A percentile compares a stretch with the other conserved stretches of the same genome.
These are phyloP conservation scores for Andinoacara biseriatus DNA, from an alignment of 2,113 vertebrate genomes.

Conservation along the genomic window DNA sequence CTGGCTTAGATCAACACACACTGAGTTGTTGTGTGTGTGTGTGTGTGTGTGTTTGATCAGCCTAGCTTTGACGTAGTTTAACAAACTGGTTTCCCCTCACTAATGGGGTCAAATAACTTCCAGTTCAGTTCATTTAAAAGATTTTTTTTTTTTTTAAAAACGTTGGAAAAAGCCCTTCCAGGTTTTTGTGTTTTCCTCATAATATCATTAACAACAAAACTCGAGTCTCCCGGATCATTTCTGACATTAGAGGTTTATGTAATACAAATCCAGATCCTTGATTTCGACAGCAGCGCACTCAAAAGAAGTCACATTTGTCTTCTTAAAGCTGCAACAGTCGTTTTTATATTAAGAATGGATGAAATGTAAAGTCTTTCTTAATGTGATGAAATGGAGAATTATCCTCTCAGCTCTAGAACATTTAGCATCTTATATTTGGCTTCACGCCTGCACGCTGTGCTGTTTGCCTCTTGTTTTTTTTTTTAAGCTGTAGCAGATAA, in stretches of 20 bases:
- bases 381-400: background rate
- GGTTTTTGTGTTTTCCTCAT: background rate
- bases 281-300: background rate
- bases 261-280: background rate
- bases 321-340: background rate
- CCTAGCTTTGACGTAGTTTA: background rate
- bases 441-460: background rate
- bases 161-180: too few relatives aligned
- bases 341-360: background rate
- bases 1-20: conserved; percentile 31
- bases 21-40: background rate
- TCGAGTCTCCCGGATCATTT: accelerated
- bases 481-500: background rate
- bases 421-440: background rate
- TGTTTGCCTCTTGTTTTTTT: background rate
- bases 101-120: background rate
- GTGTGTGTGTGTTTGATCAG: background rate
- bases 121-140: background rate
- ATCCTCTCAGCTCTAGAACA: accelerated
- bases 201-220: background rate
- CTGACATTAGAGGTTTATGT: background rate
- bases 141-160: too few relatives aligned
- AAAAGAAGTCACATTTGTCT: too few relatives aligned
- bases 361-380: background rate
- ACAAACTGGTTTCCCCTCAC: background rate